These are phyloP conservation scores for Athalia circularis DNA, from an alignment of 2,888 invertebrate genomes.

Conservation along the genomic window DNA sequence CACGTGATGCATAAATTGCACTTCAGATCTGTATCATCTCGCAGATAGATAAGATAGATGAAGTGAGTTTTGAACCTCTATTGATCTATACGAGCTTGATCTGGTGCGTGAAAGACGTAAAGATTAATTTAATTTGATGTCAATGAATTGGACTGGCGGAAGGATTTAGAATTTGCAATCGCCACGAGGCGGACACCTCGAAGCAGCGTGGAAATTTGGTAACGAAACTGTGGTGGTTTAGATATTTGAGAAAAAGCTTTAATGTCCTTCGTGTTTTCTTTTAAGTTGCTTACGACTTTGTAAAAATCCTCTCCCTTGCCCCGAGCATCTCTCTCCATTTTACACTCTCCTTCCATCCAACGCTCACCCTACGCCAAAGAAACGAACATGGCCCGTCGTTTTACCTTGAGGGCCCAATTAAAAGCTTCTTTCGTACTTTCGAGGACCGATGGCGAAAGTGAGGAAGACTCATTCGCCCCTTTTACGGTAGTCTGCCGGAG, in stretches of 20 bases:
- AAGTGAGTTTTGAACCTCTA: too few relatives aligned
- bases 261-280: slow-evolving; percentile 31
- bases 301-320: neutral
- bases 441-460: slow-evolving; percentile 6
- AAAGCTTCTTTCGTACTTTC: slow-evolving; percentile 38
- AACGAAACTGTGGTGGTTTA: neutral
- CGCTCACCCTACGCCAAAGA: slow-evolving; percentile 14
- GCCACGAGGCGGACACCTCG: too few relatives aligned
- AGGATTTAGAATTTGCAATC: too few relatives aligned
- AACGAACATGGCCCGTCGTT: slow-evolving; percentile 39
- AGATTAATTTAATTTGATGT: too few relatives aligned
- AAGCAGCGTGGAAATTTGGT: too few relatives aligned
- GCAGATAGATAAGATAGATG: too few relatives aligned
- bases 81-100: too few relatives aligned
- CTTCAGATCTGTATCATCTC: neutral
- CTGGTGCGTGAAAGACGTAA: too few relatives aligned
- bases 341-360: neutral
- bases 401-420: slow-evolving; percentile 41
- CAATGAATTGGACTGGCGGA: too few relatives aligned
- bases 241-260: slow-evolving; percentile 33
- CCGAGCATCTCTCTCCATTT: neutral
- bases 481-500: neutral
- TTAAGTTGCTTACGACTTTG: slow-evolving; percentile 40
- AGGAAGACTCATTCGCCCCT: slow-evolving; percentile 15
- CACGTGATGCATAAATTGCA: neutral